These are phyloP conservation scores for Centropus unirufus DNA, from an alignment of 2,113 vertebrate genomes.

Conservation along the genomic window DNA sequence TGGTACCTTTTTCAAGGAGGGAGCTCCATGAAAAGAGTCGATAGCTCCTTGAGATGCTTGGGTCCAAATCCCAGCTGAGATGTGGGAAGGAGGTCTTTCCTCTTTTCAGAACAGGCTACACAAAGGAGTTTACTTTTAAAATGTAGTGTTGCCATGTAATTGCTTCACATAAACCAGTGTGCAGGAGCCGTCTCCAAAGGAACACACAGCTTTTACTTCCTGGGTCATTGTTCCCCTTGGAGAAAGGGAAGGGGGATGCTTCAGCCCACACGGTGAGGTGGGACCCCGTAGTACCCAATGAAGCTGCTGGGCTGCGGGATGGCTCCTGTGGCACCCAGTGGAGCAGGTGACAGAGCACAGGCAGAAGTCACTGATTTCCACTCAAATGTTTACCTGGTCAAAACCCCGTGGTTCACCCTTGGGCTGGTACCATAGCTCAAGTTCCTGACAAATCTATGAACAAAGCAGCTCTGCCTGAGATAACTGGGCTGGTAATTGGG, in stretches of 20 bases:
- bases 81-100: not conserved
- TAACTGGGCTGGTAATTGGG: not conserved
- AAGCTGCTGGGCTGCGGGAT: not conserved
- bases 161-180: not conserved
- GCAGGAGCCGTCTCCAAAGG: not conserved
- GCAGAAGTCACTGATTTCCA: not conserved
- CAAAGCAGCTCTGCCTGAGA: not conserved
- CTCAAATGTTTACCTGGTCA: not conserved
- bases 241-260: not conserved
- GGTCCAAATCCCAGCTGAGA: not conserved
- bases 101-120: conserved; percentile 2
- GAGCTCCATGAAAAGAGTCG: conserved; percentile 5
- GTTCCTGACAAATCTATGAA: not conserved
- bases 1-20: not conserved
- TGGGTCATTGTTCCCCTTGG: accelerated
- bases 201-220: not conserved
- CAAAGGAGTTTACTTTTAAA: conserved; percentile 29
- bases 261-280: accelerated
- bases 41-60: not conserved
- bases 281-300: not conserved
- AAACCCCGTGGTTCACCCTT: not conserved
- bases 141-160: not conserved
- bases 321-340: not conserved
- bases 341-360: not conserved
- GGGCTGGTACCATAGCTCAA: not conserved